Evolutionary conservation across 2,113 vertebrate species (phyloP).

Genomic region (Pluvialis apricaria): DNA sequence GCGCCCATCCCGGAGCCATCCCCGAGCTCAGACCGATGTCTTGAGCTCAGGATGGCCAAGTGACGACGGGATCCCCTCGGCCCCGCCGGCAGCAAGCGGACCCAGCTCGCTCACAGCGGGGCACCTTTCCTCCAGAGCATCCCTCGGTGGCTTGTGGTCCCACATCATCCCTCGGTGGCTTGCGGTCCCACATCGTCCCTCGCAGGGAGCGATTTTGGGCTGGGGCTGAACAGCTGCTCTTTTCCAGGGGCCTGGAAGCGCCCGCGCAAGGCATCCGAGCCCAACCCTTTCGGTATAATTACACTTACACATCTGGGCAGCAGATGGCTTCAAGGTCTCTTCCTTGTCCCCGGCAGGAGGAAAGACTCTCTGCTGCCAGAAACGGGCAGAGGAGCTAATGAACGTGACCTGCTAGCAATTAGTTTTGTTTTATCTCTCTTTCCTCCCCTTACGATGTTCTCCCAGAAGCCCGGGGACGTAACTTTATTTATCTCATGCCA

Average conservation of each 20-base stretch:
- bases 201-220: neutral
- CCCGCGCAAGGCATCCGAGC: fast-evolving
- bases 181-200: neutral
- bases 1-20: neutral
- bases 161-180: neutral
- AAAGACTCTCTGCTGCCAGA: neutral
- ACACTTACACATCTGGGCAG: constrained; percentile 49
- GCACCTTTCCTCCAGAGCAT: neutral
- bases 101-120: neutral
- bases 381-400: neutral
- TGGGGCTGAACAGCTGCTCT: neutral
- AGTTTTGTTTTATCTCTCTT: neutral
- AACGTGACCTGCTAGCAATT: neutral
- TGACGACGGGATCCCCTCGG: fast-evolving
- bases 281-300: neutral
- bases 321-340: constrained; percentile 60
- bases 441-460: neutral
- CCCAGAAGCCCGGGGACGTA: neutral
- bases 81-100: fast-evolving
- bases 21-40: neutral
- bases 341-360: neutral
- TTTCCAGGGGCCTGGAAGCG: neutral
- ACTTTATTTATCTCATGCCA: neutral
- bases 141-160: neutral
- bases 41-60: neutral